A percentile compares a stretch with the other conserved stretches of the same genome.
Evolutionary conservation across 2,797 vertebrate species (phyloP).

Genomic region (Poeciliopsis turneri): DNA sequence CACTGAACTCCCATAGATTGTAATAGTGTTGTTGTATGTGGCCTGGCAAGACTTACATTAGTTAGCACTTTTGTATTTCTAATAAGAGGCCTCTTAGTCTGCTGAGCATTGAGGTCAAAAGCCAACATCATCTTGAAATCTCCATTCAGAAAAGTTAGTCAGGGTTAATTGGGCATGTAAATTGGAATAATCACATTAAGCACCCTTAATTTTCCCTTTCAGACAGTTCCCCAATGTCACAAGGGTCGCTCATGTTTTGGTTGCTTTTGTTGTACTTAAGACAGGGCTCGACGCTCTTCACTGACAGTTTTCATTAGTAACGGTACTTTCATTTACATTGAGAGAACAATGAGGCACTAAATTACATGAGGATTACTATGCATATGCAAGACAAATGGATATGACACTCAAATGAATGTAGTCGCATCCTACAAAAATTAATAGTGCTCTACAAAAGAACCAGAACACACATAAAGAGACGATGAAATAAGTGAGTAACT

Average conservation of each 20-base stretch:
- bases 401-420: conserved; percentile 36
- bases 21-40: conserved; percentile 43
- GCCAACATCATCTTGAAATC: conserved; percentile 56
- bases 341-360: conserved; percentile 57
- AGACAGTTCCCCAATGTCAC: conserved; percentile 54
- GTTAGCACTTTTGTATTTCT: conserved; percentile 51
- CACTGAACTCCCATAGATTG: conserved; percentile 57
- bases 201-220: conserved; percentile 63
- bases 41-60: conserved; percentile 21
- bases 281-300: conserved; percentile 24
- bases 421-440: conserved; percentile 29
- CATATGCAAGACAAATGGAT: conserved; percentile 49
- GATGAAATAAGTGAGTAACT: conserved; percentile 25
- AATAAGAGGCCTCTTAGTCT: conserved; percentile 26
- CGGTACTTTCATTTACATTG: conserved; percentile 63
- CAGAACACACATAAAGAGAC: conserved; percentile 20
- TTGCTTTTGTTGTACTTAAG: conserved; percentile 52
- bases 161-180: conserved; percentile 70
- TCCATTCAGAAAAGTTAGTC: conserved; percentile 34
- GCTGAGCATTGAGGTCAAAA: conserved; percentile 60
- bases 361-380: conserved; percentile 66
- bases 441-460: conserved; percentile 39
- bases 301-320: conserved; percentile 71
- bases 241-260: conserved; percentile 51
- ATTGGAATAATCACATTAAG: conserved; percentile 79